phyloP scores from a whole-genome alignment of 2,888 invertebrate genomes.

The Tipula helvola region DNA sequence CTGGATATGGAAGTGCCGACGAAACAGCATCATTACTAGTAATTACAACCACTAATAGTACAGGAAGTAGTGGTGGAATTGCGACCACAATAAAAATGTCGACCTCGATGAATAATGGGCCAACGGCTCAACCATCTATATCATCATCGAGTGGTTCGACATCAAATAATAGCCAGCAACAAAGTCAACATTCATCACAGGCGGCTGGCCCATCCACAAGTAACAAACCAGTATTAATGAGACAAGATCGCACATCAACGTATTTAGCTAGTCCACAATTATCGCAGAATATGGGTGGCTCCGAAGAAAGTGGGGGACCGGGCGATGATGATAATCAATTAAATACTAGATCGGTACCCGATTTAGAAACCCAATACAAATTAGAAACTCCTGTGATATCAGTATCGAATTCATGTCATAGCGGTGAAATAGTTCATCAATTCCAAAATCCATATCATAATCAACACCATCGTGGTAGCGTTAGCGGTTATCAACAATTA shows the following conservation, averaged over 20 bases:
- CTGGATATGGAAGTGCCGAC: conserved; percentile 62
- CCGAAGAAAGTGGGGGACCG: conserved; percentile 67
- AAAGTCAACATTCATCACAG: not conserved
- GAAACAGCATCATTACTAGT: conserved; percentile 71
- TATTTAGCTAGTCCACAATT: conserved; percentile 56
- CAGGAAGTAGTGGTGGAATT: conserved; percentile 31
- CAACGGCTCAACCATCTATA: conserved; percentile 29
- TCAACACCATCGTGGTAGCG: conserved; percentile 43
- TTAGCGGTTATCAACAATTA: conserved; percentile 53
- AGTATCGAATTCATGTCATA: conserved; percentile 32
- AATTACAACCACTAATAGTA: conserved; percentile 29
- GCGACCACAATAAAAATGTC: conserved; percentile 28
- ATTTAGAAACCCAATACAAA: conserved; percentile 41
- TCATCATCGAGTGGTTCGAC: not conserved
- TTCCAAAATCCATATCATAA: not conserved
- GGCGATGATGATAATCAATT: conserved; percentile 48
- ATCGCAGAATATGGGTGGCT: conserved; percentile 58
- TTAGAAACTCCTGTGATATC: conserved; percentile 41
- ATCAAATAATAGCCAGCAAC: not conserved
- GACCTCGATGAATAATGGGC: conserved; percentile 31
- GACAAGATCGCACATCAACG: conserved; percentile 75
- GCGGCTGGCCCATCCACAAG: conserved; percentile 28
- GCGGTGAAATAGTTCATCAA: not conserved
- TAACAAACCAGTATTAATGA: conserved; percentile 68
- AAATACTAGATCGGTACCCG: conserved; percentile 35